Base-by-base conservation (phyloP, 2,797 vertebrate genomes). In the Tangara arthus region DNA sequence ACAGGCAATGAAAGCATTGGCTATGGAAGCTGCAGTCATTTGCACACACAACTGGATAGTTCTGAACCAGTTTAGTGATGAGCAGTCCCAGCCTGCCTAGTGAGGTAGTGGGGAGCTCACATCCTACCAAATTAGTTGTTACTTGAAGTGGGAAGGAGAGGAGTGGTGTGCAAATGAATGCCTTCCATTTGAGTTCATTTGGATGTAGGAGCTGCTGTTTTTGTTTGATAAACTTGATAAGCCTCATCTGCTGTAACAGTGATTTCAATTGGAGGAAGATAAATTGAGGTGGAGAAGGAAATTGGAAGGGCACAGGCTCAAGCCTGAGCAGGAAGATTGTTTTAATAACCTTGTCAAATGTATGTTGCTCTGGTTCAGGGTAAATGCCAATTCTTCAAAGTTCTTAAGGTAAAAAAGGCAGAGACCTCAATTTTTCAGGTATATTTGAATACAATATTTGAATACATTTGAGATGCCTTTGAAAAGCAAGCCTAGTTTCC, bases 201-300 rank as follows among this genome's bases (percentile, higher is more conserved):
- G 82, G 55, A 59, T 55, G 32, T 59, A 56, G 68, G 68, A 89
- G 64, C 82, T 86, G 80, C 82, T 94, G 85, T 2, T 93, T 95
- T 90, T 57, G 60, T 90, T 91, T 94, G 93, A 96, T 94, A 82
- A 80, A 80, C 49, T 53, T 83, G 95, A 93, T 96, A 96, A 96
- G 78, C 87, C 69, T 93, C 52, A 28, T 91, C 61, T 94, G 50
- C 82, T 86, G 22, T 64, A 91, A 57, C 49, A 83, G 15, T 44
- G 53, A 63, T 94, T 95, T 96, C 87, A 96, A 89, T 93, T 94
- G 96, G 77, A 95, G 87, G 95, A 95, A 96, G 63, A 93, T 92
- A 88, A 91, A 88, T 82, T 82, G 91, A 94, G 87, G 89, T 94
- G 95, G 93, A 87, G 89, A 93, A 95, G 94, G 92, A 95, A 96